Evolutionary conservation across 1,140 invertebrate species (phyloP).

Genomic region (Zeugodacus cucurbitae): DNA sequence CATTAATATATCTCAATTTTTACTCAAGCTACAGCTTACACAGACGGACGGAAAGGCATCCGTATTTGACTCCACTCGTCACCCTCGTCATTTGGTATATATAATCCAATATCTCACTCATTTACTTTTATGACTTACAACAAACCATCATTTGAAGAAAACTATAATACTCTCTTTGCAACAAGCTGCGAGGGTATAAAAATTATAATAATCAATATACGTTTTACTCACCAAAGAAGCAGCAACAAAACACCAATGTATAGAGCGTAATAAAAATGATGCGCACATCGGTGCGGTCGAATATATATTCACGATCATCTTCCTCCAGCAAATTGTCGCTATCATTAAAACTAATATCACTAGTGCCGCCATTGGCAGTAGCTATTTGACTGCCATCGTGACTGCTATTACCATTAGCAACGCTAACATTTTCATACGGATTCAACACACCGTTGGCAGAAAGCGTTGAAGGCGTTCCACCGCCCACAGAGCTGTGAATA

Average conservation of each 20-base stretch:
- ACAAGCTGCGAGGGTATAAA: too few species aligned
- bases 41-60: too few species aligned
- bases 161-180: too few species aligned
- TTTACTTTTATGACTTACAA: too few species aligned
- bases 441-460: background rate
- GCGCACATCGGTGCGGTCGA: conserved; percentile 70
- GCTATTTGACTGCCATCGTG: too few species aligned
- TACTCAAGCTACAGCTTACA: too few species aligned
- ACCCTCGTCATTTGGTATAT: too few species aligned
- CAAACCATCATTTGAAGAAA: too few species aligned
- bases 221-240: conserved; percentile 72
- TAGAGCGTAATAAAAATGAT: conserved; percentile 72
- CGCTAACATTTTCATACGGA: background rate
- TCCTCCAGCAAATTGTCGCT: conserved; percentile 43
- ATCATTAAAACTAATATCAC: conserved; percentile 39
- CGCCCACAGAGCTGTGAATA: background rate
- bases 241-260: conserved; percentile 72
- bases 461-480: background rate
- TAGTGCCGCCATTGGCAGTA: background rate
- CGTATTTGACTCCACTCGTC: too few species aligned
- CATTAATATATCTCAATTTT: too few species aligned
- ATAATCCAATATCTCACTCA: too few species aligned
- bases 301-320: conserved; percentile 68
- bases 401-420: background rate
- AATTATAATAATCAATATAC: background rate